These are phyloP conservation scores for Agonum fuliginosum DNA, from an alignment of 2,888 invertebrate species.

Conservation along the genomic window DNA sequence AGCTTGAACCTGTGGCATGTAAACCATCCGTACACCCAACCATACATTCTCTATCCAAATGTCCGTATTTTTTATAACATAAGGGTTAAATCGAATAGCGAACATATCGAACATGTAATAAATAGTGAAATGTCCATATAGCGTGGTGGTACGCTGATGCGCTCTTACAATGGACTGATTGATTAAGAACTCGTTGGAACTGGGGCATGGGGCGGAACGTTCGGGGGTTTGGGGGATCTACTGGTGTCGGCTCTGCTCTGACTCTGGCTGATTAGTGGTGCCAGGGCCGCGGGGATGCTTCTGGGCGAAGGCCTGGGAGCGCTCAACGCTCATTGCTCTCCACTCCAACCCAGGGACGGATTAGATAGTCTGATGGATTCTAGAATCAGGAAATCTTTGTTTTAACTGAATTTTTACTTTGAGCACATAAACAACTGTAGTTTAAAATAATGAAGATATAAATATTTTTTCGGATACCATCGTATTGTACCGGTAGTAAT, in stretches of 20 bases:
- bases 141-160: slow-evolving; percentile 25
- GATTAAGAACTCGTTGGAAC: slow-evolving; percentile 40
- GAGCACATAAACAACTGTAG: not conserved
- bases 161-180: slow-evolving; percentile 41
- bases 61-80: too few relatives aligned
- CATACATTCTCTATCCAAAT: too few relatives aligned
- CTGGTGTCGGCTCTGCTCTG: not conserved
- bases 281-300: not conserved
- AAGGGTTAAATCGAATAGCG: too few relatives aligned
- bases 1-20: too few relatives aligned
- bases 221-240: not conserved
- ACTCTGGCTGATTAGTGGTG: slow-evolving; percentile 23
- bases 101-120: slow-evolving; percentile 35
- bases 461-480: too few relatives aligned
- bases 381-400: not conserved
- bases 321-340: not conserved
- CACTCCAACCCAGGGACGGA: not conserved
- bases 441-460: too few relatives aligned
- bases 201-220: not conserved
- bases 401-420: too few relatives aligned
- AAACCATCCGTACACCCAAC: too few relatives aligned
- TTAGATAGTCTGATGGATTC: not conserved
- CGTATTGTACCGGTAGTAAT: too few relatives aligned
- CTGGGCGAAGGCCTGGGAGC: slow-evolving; percentile 23
- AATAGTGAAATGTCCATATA: slow-evolving; percentile 41